Evolutionary conservation across 1,140 invertebrate genomes (phyloP), one percentile per base, ranked within the genome.

Genomic region (Nephila pilipes): DNA sequence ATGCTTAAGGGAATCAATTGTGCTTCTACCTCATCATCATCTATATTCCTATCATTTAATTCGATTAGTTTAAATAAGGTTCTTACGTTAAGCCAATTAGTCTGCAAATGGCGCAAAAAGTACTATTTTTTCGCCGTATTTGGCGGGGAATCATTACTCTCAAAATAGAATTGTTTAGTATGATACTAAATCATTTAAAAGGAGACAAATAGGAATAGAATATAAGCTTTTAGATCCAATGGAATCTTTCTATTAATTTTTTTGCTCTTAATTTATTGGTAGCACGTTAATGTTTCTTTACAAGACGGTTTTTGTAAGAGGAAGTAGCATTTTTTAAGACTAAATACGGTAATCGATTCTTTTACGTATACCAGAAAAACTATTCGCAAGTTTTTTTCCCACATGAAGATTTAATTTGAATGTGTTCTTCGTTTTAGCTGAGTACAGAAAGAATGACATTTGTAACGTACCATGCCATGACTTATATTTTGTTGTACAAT

Each of bases 21-120:
- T 83, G 25, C 6, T 22, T 55, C 22, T 83, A 29, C 38, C 80
- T 83, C 80, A 54, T 83, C 80, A 83, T 83, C 80, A 83, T 83
- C 22, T 55, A 83, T 83, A 83, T n/a, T 83, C n/a, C 6, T 1
- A 22, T 16, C 54, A 54, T 83, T 55, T 83, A 22, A 83, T 83
- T 83, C 80, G 80, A 83, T 83, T 83, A 83, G 54, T 38, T 54
- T 2, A 54, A 54, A 83, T 25, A 83, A 75, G 18, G 29, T 36
- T 36, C 18, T 75, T 75, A 75, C 14, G 29, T 29, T 32, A 75
- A 75, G 36, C 29, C 69, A 75, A 75, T 75, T 75, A 75, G 29
- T 5, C 29, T 32, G 69, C 12, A 75, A 75, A 75, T 32, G 69
- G 14, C 69, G 10, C 14, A 75, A 75, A 75, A 32, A 32, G 5